Evolutionary conservation across 2,888 invertebrate genomes (phyloP), one percentile per base, ranked within the genome.

Genomic region (Parapristionchus giblindavisi): DNA sequence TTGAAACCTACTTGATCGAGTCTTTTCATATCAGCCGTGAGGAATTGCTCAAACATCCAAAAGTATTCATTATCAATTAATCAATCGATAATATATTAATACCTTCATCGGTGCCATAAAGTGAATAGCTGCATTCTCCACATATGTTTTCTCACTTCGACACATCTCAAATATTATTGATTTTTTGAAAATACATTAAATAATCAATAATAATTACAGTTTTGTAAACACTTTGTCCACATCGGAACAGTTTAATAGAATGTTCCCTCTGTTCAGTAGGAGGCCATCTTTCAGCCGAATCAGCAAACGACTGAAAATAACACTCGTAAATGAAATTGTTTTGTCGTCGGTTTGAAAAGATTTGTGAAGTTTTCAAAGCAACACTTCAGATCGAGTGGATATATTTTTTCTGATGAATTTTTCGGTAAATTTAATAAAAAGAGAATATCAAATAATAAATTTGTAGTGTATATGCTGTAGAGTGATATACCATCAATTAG

Each of bases 1-100:
- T 21, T 34, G 14, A 14, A 32, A 8, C 71, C 24, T 21, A 71
- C 71, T 43, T 71, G 71, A 32, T 71, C 71, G 48, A 71, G 40
- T 40, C 51, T 56, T 58, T 71, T 71, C 40, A 71, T 51, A 36
- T 71, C 71, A 17, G 71, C 56, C 32, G 54, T 58, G 40, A 71
- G 71, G 58, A 71, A 71, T 71, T 71, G 71, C 71, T 71, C 71
- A 71, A 71, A 71, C 71, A 58, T 71, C 71, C 71, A 68, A 38
- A 68, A 68, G 40, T 34, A 38, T 51, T 14, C 24, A 51, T 61
- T 17, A 29, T 56, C 24, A 27, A 51, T 56, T 14, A 11, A 24
- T 6, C 24, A 56, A 56, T 56, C 29, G 56, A 24, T 56, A 56
- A 56, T 56, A 14, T n/a, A 27, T 56, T 27, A 17, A 11, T 58